A percentile compares a stretch with the other conserved stretches of the same genome.
These are phyloP conservation scores for Peromyscus polionotus DNA, from an alignment of 2,113 vertebrate species.

Conservation along the genomic window DNA sequence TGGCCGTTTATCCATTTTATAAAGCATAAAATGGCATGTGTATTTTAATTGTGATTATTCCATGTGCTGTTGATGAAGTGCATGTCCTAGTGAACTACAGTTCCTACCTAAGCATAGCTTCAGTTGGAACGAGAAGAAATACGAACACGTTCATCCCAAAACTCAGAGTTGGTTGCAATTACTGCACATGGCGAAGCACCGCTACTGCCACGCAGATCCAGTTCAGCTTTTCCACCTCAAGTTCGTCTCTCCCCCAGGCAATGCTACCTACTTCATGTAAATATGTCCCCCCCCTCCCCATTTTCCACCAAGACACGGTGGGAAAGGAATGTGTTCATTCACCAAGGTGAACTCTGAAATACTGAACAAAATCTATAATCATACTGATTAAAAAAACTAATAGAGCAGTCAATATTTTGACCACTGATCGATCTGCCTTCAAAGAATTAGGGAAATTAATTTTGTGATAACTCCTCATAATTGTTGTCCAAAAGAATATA, in stretches of 20 bases:
- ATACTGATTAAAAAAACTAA: constrained; percentile 8
- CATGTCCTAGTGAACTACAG: neutral
- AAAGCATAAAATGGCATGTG: neutral
- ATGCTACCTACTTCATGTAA: constrained; percentile 56
- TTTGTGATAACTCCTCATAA: constrained; percentile 45
- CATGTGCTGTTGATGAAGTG: neutral
- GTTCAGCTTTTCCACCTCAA: constrained; percentile 60
- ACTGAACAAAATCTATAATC: constrained; percentile 10
- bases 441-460: constrained; percentile 51
- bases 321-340: constrained; percentile 39
- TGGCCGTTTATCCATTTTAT: neutral
- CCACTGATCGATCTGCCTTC: neutral
- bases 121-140: constrained; percentile 20
- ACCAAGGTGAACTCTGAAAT: constrained; percentile 39
- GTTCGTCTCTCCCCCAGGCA: constrained; percentile 55
- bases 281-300: neutral
- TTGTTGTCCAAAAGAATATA: neutral
- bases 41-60: constrained; percentile 30
- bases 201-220: constrained; percentile 55
- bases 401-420: constrained; percentile 37
- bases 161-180: constrained; percentile 43
- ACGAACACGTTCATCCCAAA: constrained; percentile 31
- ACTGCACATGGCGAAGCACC: constrained; percentile 55
- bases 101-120: neutral
- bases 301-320: constrained; percentile 20